Evolutionary conservation across 2,888 invertebrate genomes (phyloP), one percentile per base, ranked within the genome.

Genomic region (Leptopilina myrica): DNA sequence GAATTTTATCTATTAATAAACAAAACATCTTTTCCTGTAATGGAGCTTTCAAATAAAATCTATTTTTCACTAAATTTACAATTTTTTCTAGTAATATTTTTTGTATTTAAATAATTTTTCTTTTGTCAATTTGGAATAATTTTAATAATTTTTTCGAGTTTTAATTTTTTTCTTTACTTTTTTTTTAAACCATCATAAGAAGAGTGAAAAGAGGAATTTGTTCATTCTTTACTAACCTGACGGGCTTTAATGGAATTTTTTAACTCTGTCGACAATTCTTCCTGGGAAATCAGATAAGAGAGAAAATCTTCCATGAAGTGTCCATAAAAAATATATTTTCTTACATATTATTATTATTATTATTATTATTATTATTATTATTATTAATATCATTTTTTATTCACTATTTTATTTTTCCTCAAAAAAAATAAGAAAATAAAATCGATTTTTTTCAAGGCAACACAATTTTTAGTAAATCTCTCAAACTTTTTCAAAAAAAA

Each of bases 171-270:
- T 46, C n/a, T 59, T n/a, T 59, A 33, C 3, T 8, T 59, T n/a
- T 79, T 49, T 77, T 79, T 79, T 64, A 26, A 15, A 79, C 56
- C 67, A 83, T 73, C 73, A 8, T 73, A 56, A 73, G 56, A 73
- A 64, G 64, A 20, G 11, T 64, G 85, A 20, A 62, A 64, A 64
- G 33, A 64, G 64, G 33, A 73, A 73, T 73, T 49, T 73, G 33
- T 73, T 84, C 83, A 87, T 86, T 85, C 87, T 85, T 88, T 89
- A 90, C 90, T 90, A 89, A 90, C 89, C 89, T 90, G 88, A 87
- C 87, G 84, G 79, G 84, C 84, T 88, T 85, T 87, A 87, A 89
- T 86, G 85, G 84, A 86, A 86, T 88, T 90, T 89, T 89, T 89
- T 87, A 88, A 88, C 84, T 88, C 89, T 85, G 89, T 83, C 85